Conservation (phyloP, 2,888 invertebrate species). For the Chymomyza fuscimana region DNA sequence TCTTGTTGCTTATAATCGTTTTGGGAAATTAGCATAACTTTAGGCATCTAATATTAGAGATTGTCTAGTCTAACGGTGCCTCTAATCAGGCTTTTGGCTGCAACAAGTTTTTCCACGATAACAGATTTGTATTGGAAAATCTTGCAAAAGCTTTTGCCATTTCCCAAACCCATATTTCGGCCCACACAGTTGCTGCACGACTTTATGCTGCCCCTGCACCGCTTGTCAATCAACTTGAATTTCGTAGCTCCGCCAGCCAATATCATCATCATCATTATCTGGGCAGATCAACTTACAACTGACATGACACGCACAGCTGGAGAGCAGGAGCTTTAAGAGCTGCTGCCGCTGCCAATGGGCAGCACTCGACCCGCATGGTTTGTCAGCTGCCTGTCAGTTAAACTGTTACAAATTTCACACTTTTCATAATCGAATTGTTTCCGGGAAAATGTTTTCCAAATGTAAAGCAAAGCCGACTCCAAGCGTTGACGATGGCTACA, state of each 20-base stretch:
- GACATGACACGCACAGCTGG: slow-evolving; percentile 1
- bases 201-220: neutral
- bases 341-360: slow-evolving; percentile 5
- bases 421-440: slow-evolving; percentile 33
- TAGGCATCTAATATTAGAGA: slow-evolving; percentile 37
- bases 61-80: slow-evolving; percentile 41
- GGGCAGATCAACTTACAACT: neutral
- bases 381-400: slow-evolving; percentile 8
- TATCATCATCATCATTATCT: neutral
- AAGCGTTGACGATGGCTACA: neutral
- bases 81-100: slow-evolving; percentile 34
- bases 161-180: neutral
- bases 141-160: neutral
- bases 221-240: slow-evolving; percentile 11
- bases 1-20: slow-evolving; percentile 41
- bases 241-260: slow-evolving; percentile 36
- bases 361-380: neutral
- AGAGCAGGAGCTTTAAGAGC: neutral
- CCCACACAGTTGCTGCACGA: slow-evolving; percentile 9
- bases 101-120: slow-evolving; percentile 26
- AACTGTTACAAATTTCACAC: slow-evolving; percentile 48
- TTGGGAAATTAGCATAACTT: slow-evolving; percentile 53
- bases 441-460: slow-evolving; percentile 28
- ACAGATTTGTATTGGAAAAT: neutral
- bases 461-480: slow-evolving; percentile 21